Conservation (phyloP, 2,113 vertebrate species). For the Pachyramphus minor region DNA sequence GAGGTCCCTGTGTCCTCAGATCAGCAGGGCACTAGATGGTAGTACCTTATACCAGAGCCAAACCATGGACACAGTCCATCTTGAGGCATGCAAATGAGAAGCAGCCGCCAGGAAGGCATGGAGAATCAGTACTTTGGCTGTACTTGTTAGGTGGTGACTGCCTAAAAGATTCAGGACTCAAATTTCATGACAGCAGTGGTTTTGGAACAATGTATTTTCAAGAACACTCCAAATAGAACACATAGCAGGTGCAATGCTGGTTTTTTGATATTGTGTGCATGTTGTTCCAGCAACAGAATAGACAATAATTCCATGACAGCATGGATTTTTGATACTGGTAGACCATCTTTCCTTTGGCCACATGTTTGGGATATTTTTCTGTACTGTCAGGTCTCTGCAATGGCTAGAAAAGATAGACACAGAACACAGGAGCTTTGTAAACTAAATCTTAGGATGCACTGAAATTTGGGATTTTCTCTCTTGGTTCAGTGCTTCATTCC, state of each 20-base stretch:
- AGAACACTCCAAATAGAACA: not conserved
- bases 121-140: not conserved
- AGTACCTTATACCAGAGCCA: not conserved
- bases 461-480: not conserved
- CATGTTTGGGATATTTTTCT: not conserved
- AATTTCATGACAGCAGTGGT: not conserved
- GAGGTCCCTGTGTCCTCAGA: not conserved
- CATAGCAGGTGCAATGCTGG: not conserved
- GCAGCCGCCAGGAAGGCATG: not conserved
- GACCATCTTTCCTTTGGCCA: not conserved
- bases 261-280: not conserved
- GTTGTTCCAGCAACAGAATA: not conserved
- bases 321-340: not conserved
- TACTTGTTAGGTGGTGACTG: not conserved
- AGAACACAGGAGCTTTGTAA: not conserved
- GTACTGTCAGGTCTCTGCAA: not conserved
- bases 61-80: no score
- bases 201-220: not conserved
- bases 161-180: not conserved
- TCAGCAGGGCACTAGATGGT: not conserved
- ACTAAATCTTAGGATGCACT: not conserved
- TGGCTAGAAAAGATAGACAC: not conserved
- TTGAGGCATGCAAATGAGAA: not conserved
- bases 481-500: not conserved
- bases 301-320: not conserved